These are phyloP conservation scores for Thamnaconus septentrionalis DNA, from an alignment of 2,113 vertebrate species.

Conservation along the genomic window DNA sequence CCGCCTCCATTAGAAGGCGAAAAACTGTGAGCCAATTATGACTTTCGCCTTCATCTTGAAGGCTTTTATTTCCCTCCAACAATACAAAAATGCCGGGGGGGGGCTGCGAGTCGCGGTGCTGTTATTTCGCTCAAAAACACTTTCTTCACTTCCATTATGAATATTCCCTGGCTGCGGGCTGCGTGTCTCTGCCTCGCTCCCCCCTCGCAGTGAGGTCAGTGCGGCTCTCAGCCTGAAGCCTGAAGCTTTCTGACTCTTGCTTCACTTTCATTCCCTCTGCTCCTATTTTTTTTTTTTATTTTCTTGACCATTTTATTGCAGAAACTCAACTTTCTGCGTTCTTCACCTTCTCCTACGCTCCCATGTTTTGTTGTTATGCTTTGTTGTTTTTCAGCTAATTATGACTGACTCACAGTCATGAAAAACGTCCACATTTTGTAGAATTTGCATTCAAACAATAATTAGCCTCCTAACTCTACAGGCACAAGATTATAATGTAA, in stretches of 20 bases:
- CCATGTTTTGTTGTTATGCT: too few species aligned
- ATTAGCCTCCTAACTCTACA: too few species aligned
- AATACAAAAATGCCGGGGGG: conserved; percentile 7
- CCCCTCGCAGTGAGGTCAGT: neutral
- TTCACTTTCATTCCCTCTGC: neutral
- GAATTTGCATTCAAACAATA: too few species aligned
- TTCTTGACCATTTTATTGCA: too few species aligned
- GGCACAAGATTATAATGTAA: too few species aligned
- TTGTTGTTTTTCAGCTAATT: too few species aligned
- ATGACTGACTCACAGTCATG: too few species aligned
- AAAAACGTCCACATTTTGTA: too few species aligned
- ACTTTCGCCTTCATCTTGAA: conserved; percentile 17
- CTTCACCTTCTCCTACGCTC: too few species aligned
- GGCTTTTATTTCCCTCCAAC: conserved; percentile 1
- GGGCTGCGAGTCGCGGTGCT: conserved; percentile 8
- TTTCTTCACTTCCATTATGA: neutral
- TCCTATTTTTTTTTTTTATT: neutral
- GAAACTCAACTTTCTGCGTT: too few species aligned
- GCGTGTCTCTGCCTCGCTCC: neutral
- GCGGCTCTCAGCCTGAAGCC: too few species aligned
- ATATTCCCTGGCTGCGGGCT: neutral
- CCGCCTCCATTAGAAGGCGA: neutral
- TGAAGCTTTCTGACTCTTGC: neutral
- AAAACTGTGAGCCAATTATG: conserved; percentile 7
- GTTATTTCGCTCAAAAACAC: conserved; percentile 4